Conservation (phyloP, 2,113 vertebrate species). For the Lagopus leucura region DNA sequence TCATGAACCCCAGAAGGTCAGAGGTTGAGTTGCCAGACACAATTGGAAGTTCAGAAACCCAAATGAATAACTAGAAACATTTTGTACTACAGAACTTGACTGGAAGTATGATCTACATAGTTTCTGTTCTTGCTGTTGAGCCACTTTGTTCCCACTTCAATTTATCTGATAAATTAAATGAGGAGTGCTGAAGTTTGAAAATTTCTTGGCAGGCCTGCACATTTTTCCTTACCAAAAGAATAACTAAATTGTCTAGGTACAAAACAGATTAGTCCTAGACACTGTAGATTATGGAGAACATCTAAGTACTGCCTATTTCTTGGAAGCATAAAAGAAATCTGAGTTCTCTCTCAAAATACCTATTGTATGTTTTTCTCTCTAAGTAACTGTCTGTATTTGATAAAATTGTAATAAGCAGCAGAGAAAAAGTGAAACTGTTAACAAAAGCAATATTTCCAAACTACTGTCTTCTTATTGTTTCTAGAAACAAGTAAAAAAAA, state of each 20-base stretch:
- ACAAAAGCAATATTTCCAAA: conserved; percentile 17
- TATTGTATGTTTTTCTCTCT: conserved; percentile 29
- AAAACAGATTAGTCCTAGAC: not conserved
- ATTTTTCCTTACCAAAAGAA: not conserved
- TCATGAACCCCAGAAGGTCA: not conserved
- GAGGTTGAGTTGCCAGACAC: not conserved
- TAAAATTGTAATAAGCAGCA: conserved; percentile 24
- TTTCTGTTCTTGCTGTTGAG: not conserved
- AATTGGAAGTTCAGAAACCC: not conserved
- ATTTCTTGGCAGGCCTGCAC: not conserved
- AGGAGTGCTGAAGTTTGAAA: not conserved
- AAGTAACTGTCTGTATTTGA: conserved; percentile 24
- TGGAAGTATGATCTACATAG: not conserved
- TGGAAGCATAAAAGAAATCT: conserved; percentile 26
- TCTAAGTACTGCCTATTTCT: not conserved
- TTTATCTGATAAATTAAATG: not conserved
- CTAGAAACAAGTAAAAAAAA: not conserved
- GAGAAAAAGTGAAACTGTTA: conserved; percentile 16
- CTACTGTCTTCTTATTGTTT: not conserved
- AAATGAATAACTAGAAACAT: not conserved
- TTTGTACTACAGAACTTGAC: not conserved
- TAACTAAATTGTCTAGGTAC: not conserved
- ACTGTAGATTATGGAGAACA: not conserved
- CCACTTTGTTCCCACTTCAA: not conserved
- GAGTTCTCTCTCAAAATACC: conserved; percentile 19